phyloP scores from a whole-genome alignment of 2,888 invertebrate genomes.

The Alloplasta piceator region DNA sequence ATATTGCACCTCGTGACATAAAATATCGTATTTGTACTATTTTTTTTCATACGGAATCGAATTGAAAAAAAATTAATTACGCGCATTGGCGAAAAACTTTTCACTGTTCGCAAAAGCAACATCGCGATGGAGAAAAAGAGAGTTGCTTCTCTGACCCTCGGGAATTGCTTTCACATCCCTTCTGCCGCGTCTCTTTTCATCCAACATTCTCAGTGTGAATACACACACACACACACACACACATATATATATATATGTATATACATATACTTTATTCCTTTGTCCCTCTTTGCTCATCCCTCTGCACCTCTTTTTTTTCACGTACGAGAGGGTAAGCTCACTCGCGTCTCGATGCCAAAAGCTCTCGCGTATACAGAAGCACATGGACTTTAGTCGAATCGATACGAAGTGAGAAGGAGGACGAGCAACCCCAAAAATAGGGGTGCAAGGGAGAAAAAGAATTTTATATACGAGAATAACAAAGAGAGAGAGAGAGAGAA shows the following conservation, averaged over 20 bases:
- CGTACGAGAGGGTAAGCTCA: constrained; percentile 34
- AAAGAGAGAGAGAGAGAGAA: constrained; percentile 32
- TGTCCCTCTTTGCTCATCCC: constrained; percentile 38
- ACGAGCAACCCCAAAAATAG: background rate
- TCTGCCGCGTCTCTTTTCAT: constrained; percentile 1
- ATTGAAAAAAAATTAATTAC: constrained; percentile 2
- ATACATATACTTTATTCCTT: constrained; percentile 35
- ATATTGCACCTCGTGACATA: too few relatives aligned
- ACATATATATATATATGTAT: too few relatives aligned
- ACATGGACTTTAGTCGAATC: constrained; percentile 70
- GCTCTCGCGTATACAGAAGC: constrained; percentile 14
- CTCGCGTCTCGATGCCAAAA: constrained; percentile 49
- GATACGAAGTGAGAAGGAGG: constrained; percentile 62
- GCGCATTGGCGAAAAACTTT: background rate
- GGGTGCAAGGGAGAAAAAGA: background rate
- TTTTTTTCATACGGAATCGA: background rate
- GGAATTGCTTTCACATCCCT: constrained; percentile 43
- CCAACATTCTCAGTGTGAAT: constrained; percentile 2
- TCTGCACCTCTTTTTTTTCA: constrained; percentile 25
- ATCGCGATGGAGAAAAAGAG: background rate
- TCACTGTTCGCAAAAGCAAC: constrained; percentile 31
- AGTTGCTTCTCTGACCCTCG: constrained; percentile 21
- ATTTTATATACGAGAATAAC: constrained; percentile 5
- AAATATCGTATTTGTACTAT: too few relatives aligned
- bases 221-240: background rate